phyloP scores from a whole-genome alignment of 2,888 invertebrate species.

The Dasysyrphus tricinctus region DNA sequence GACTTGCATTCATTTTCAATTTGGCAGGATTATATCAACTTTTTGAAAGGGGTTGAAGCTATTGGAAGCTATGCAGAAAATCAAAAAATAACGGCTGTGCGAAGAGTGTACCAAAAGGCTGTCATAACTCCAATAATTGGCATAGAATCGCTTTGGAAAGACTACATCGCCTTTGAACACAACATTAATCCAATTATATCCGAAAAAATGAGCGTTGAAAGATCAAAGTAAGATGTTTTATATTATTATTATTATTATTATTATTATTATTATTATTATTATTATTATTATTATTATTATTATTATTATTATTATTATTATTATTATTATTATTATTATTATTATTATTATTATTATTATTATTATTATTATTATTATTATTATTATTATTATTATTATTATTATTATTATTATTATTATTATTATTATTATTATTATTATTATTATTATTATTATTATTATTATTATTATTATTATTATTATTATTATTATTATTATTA shows the following conservation, averaged over 20 bases:
- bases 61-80: conserved; percentile 99
- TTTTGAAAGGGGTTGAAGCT: conserved; percentile 97
- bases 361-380: too few relatives aligned
- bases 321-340: too few relatives aligned
- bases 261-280: too few relatives aligned
- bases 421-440: too few relatives aligned
- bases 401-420: too few relatives aligned
- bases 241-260: conserved; percentile 5
- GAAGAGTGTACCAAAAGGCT: conserved; percentile 98
- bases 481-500: too few relatives aligned
- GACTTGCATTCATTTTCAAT: conserved; percentile 98
- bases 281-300: too few relatives aligned
- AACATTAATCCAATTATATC: conserved; percentile 91
- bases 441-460: too few relatives aligned
- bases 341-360: too few relatives aligned
- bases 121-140: conserved; percentile 98
- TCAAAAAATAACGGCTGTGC: conserved; percentile 98
- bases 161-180: conserved; percentile 98
- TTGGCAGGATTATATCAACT: conserved; percentile 99
- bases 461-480: too few relatives aligned
- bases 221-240: conserved; percentile 85
- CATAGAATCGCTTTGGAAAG: conserved; percentile 98
- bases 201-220: conserved; percentile 98
- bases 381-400: too few relatives aligned
- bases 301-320: too few relatives aligned